Evolutionary conservation across 2,113 vertebrate species (phyloP).

Genomic region (Trematomus loennbergii): DNA sequence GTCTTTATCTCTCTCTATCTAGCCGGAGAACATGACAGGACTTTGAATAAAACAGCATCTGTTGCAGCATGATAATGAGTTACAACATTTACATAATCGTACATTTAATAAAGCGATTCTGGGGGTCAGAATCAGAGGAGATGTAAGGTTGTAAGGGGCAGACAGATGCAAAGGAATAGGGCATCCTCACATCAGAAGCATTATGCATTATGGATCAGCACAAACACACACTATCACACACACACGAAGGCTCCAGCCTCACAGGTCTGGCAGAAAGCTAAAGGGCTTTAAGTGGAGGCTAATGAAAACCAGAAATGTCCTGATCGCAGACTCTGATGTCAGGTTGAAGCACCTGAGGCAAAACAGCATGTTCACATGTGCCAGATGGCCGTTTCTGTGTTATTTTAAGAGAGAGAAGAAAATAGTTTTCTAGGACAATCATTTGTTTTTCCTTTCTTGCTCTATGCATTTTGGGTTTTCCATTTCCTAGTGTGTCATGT

Average conservation of each 20-base stretch:
- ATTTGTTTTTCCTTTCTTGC: no score
- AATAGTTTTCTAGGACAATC: background rate
- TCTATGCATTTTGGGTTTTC: no score
- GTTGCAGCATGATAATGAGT: constrained; percentile 18
- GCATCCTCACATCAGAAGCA: constrained; percentile 38
- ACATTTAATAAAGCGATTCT: constrained; percentile 31
- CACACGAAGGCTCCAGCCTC: no score
- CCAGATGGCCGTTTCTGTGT: constrained; percentile 41
- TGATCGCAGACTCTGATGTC: constrained; percentile 41
- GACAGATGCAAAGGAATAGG: constrained; percentile 26
- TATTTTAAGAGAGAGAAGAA: constrained; percentile 25
- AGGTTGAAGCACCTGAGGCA: constrained; percentile 39
- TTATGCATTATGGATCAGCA: constrained; percentile 61
- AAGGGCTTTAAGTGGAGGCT: no score
- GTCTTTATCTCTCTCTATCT: background rate
- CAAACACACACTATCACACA: background rate
- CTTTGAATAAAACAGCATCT: constrained; percentile 4
- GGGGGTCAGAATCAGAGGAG: constrained; percentile 32
- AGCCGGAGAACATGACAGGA: background rate
- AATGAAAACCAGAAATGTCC: constrained; percentile 60
- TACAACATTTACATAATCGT: constrained; percentile 10
- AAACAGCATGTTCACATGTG: constrained; percentile 24
- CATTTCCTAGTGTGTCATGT: no score
- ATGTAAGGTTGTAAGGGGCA: constrained; percentile 3
- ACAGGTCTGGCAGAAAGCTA: constrained; percentile 18